phyloP scores from a whole-genome alignment of 2,888 invertebrate species.

The Dione juno region DNA sequence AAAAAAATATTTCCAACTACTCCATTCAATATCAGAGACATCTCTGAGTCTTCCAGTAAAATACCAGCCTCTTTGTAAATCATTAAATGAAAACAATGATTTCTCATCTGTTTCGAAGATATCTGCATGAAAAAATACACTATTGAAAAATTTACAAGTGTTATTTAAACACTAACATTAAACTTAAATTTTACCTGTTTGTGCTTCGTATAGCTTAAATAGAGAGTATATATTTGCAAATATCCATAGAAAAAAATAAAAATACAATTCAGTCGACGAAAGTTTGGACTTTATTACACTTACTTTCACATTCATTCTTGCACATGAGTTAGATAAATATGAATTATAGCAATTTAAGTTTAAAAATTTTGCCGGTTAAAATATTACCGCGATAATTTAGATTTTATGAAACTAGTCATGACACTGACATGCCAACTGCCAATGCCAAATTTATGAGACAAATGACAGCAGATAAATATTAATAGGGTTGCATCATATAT shows the following conservation, averaged over 20 bases:
- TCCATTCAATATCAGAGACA: conserved; percentile 89
- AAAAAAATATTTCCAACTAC: conserved; percentile 83
- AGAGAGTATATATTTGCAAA: conserved; percentile 82
- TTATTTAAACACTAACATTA: too few species aligned
- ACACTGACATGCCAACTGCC: neutral
- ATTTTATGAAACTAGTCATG: conserved; percentile 2
- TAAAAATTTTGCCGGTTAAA: conserved; percentile 26
- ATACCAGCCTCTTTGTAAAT: conserved; percentile 84
- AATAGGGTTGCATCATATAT: neutral
- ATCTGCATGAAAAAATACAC: conserved; percentile 63
- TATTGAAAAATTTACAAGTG: too few species aligned
- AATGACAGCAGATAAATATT: neutral
- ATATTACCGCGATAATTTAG: conserved; percentile 12
- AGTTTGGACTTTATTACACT: conserved; percentile 57
- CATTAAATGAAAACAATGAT: conserved; percentile 59
- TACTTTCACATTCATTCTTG: conserved; percentile 1
- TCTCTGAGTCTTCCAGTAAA: conserved; percentile 84
- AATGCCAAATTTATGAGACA: neutral
- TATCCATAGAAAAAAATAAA: conserved; percentile 82
- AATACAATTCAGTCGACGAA: conserved; percentile 64
- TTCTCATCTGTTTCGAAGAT: conserved; percentile 57
- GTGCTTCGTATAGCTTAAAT: conserved; percentile 77
- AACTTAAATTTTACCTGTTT: conserved; percentile 75
- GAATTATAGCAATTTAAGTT: conserved; percentile 6
- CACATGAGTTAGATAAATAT: neutral